Conservation (phyloP, 2,797 vertebrate species). For the Geotrypetes seraphini region DNA sequence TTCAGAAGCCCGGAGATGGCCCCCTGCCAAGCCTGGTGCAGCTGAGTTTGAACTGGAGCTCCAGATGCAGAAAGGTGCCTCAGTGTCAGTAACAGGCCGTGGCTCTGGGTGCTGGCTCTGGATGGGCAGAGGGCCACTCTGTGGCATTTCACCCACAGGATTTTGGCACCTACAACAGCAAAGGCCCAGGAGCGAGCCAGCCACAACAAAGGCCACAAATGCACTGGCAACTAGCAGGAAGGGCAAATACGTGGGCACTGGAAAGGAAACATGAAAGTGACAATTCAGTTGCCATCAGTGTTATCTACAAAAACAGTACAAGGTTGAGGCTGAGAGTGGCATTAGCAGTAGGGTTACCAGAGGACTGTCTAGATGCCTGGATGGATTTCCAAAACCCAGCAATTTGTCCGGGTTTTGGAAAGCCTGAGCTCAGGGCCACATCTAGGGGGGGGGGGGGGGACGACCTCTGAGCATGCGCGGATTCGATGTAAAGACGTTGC, state of each 20-base stretch:
- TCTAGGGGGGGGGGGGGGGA: too few relatives aligned
- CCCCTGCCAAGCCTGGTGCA: slow-evolving; percentile 3
- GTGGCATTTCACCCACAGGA: slow-evolving; percentile 21
- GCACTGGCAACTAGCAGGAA: slow-evolving; percentile 44
- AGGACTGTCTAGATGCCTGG: too few relatives aligned
- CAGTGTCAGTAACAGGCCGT: slow-evolving; percentile 20
- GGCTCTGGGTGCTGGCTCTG: slow-evolving; percentile 41
- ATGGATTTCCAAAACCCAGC: too few relatives aligned
- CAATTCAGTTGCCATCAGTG: too few relatives aligned
- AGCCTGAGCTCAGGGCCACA: too few relatives aligned
- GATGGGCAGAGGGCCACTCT: slow-evolving; percentile 12
- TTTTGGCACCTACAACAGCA: slow-evolving; percentile 45
- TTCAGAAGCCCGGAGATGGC: slow-evolving; percentile 17
- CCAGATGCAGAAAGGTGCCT: slow-evolving; percentile 29
- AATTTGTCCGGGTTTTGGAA: too few relatives aligned
- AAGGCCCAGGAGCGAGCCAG: slow-evolving; percentile 35
- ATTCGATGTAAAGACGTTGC: too few relatives aligned
- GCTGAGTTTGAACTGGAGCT: slow-evolving; percentile 30
- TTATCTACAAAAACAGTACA: too few relatives aligned
- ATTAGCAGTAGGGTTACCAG: too few relatives aligned
- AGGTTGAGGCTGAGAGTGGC: too few relatives aligned
- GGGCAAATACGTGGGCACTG: slow-evolving; percentile 48
- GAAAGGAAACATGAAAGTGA: not conserved
- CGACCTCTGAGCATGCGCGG: too few relatives aligned
- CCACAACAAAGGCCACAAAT: slow-evolving; percentile 37